Conservation (phyloP, 2,797 vertebrate species). For the Simalia tracyae region DNA sequence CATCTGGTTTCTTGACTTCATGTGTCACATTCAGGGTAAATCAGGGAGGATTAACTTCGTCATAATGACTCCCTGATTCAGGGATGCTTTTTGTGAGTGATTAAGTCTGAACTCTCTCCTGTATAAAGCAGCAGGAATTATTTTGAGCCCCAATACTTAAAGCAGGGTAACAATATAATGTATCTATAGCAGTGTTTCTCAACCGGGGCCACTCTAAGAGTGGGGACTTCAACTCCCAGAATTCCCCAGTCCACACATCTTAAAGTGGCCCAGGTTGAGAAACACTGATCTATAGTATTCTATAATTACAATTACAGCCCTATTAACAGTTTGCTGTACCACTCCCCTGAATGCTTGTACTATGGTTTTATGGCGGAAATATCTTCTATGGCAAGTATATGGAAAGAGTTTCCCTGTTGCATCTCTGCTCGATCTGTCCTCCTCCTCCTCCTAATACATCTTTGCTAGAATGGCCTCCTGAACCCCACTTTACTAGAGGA, state of each 20-base stretch:
- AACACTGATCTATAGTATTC: too few species aligned
- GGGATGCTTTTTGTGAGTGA: background rate
- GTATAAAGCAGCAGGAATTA: too few species aligned
- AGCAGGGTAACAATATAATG: background rate
- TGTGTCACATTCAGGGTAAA: background rate
- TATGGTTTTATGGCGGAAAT: background rate
- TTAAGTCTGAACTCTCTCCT: background rate
- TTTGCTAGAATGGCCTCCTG: background rate
- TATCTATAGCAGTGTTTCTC: background rate
- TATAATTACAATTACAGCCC: background rate
- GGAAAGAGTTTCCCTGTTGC: background rate
- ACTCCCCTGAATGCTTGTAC: background rate
- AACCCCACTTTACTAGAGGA: background rate
- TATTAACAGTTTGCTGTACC: background rate
- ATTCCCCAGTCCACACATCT: too few species aligned
- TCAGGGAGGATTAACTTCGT: background rate
- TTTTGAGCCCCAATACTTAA: background rate
- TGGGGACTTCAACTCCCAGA: too few species aligned
- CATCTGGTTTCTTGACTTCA: background rate
- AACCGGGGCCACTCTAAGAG: too few species aligned
- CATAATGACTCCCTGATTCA: background rate
- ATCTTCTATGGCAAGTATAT: background rate
- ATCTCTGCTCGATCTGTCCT: background rate
- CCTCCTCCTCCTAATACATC: background rate
- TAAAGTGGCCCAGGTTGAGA: too few species aligned